Percentiles rank a stretch among this genome's conserved stretches.
Evolutionary conservation across 2,888 invertebrate species (phyloP).

Genomic region (Brachyptera risi): DNA sequence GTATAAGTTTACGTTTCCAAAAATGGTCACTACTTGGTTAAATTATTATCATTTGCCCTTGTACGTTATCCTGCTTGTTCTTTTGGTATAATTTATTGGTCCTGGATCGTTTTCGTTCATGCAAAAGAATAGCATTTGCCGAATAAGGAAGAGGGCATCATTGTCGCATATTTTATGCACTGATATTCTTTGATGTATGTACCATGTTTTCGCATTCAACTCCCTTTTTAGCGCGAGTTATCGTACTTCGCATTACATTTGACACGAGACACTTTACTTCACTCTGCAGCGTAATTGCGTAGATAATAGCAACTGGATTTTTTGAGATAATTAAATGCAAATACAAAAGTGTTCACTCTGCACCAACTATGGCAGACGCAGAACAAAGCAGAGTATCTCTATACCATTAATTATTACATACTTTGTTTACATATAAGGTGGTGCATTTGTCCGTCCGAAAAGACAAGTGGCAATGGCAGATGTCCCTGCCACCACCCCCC

Average conservation of each 20-base stretch:
- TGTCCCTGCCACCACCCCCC: too few species aligned
- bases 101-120: not conserved
- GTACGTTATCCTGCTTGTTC: slow-evolving; percentile 1
- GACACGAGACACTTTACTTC: not conserved
- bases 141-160: not conserved
- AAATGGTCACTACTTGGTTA: slow-evolving; percentile 13
- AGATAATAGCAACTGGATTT: not conserved
- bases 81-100: not conserved
- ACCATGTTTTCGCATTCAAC: not conserved
- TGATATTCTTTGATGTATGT: not conserved
- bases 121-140: slow-evolving; percentile 3
- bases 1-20: slow-evolving; percentile 9
- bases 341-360: not conserved
- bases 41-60: slow-evolving; percentile 19
- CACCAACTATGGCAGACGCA: slow-evolving; percentile 6
- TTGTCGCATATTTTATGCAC: not conserved
- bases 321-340: not conserved
- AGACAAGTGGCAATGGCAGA: too few species aligned
- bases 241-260: not conserved
- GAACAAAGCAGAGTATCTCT: slow-evolving; percentile 8
- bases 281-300: not conserved
- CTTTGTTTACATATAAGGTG: too few species aligned
- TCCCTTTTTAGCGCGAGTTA: not conserved
- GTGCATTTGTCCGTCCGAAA: too few species aligned
- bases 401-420: too few species aligned